Evolutionary conservation across 2,113 vertebrate species (phyloP), one percentile per base, ranked within the genome.

Genomic region (Platycercus adscitus): DNA sequence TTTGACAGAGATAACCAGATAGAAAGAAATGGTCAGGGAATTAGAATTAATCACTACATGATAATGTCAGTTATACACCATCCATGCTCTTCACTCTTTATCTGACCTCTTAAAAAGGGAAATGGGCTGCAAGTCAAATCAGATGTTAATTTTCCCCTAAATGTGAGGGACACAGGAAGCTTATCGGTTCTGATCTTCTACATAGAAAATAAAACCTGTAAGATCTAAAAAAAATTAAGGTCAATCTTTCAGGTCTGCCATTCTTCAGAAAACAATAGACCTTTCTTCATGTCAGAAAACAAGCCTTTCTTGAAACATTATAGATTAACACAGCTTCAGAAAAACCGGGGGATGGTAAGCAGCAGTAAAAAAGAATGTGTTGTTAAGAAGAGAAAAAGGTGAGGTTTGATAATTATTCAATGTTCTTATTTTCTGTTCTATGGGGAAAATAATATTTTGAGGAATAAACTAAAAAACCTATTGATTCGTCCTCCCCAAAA

Each of bases 391-490:
- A 39, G 17, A 17, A 88, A 66, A 88, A 39, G 11, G 58, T 76
- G 39, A 91, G 10, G 35, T 72, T 89, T 84, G 28, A 47, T 79
- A 55, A 91, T 76, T 66, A 81, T 72, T 26, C 28, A 33, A 37
- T 39, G 26, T 72, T 79, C 78, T 96, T 89, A 86, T 95, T 96
- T 97, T 97, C 89, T 92, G 9, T 91, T 95, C 84, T 58, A 94
- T 44, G 15, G 46, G 44, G 70, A 68, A 91, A 89, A 93, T 56
- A 4, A 12, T 83, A 87, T 94, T 96, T 97, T 85, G 75, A 95
- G 58, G 80, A 81, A 91, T 76, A 85, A 87, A 94, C 28, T 95
- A 52, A 95, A 93, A 96, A 88, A 58, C 15, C 76, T 85, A 96
- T 90, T 96, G 70, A 89, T 84, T 92, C 63, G 26, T 39, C 24